Evolutionary conservation across 2,888 invertebrate species (phyloP).

Genomic region (Drosophila prolongata): DNA sequence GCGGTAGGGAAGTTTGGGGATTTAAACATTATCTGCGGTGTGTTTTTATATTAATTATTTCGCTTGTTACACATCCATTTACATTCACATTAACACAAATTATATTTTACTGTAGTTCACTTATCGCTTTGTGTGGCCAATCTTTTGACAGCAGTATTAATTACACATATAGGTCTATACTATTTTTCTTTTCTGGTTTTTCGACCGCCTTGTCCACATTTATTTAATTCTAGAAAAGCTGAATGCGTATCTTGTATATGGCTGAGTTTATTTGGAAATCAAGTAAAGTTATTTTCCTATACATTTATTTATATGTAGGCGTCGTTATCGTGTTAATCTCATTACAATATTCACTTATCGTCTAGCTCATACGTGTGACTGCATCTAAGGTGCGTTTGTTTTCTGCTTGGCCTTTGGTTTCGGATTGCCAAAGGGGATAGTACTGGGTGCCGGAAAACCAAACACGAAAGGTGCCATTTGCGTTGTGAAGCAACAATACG

Average conservation of each 20-base stretch:
- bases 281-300: conserved; percentile 35
- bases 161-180: conserved; percentile 61
- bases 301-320: conserved; percentile 27
- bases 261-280: conserved; percentile 37
- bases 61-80: conserved; percentile 48
- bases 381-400: conserved; percentile 45
- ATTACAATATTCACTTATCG: conserved; percentile 32
- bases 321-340: conserved; percentile 22
- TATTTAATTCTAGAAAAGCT: conserved; percentile 72
- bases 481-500: conserved; percentile 51
- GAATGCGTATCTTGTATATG: conserved; percentile 51
- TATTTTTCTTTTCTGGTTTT: conserved; percentile 29
- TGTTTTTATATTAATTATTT: conserved; percentile 13
- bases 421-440: conserved; percentile 65
- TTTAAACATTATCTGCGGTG: conserved; percentile 5
- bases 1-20: background rate
- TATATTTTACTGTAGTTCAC: conserved; percentile 53
- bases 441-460: conserved; percentile 60
- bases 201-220: conserved; percentile 29
- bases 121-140: conserved; percentile 61
- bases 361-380: conserved; percentile 19
- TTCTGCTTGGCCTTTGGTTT: conserved; percentile 50
- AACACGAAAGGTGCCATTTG: conserved; percentile 52
- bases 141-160: conserved; percentile 54
- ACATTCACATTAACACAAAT: conserved; percentile 46